phyloP scores from a whole-genome alignment of 2,888 invertebrate genomes.

The Isoperla grammatica region DNA sequence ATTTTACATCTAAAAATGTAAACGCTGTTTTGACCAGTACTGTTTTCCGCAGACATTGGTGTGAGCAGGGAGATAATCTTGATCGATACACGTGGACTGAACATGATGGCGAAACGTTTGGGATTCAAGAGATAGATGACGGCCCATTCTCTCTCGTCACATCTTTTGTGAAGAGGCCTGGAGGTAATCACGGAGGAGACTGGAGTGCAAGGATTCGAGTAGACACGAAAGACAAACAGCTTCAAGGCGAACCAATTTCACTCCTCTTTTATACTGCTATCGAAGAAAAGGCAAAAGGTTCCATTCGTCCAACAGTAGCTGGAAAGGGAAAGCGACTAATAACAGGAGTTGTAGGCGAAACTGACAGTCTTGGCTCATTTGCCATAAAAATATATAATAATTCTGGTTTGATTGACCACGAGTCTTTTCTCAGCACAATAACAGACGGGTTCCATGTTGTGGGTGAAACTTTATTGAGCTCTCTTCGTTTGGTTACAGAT shows the following conservation, averaged over 20 bases:
- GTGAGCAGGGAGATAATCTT: constrained; percentile 79
- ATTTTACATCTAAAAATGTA: no score
- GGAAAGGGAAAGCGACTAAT: constrained; percentile 49
- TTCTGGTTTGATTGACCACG: constrained; percentile 52
- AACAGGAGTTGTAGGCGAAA: constrained; percentile 65
- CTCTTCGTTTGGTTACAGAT: constrained; percentile 57
- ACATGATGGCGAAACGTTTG: constrained; percentile 90
- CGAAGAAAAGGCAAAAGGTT: constrained; percentile 62
- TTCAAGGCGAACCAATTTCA: constrained; percentile 51
- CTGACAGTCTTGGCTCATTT: constrained; percentile 74
- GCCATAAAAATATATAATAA: constrained; percentile 51
- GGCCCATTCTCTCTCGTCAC: constrained; percentile 70
- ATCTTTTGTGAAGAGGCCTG: constrained; percentile 79
- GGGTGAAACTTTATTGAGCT: constrained; percentile 67
- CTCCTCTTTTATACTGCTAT: constrained; percentile 77
- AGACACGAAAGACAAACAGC: constrained; percentile 40
- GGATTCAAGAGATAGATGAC: constrained; percentile 84
- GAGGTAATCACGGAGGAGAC: constrained; percentile 80
- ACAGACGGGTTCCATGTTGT: constrained; percentile 64
- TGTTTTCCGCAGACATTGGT: constrained; percentile 69
- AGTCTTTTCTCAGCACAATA: constrained; percentile 66
- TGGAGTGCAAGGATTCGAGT: constrained; percentile 84
- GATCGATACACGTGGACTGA: constrained; percentile 74
- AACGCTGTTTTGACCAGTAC: no score
- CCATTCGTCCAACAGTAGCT: constrained; percentile 46